Base-by-base conservation (phyloP, 2,888 invertebrate species). In the Chrysolina oricalcia region DNA sequence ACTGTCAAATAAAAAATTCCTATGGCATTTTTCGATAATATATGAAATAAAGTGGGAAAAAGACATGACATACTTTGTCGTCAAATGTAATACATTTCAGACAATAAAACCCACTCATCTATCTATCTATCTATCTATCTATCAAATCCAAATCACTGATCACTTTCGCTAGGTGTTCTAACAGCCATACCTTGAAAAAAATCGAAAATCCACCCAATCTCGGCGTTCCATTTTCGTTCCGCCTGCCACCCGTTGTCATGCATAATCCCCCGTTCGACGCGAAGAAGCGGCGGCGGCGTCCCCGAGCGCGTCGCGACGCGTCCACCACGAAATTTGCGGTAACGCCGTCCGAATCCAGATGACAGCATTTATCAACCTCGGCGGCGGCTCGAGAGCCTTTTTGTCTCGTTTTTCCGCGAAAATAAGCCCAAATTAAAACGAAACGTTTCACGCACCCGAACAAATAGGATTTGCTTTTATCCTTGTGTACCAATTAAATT, bases 401-500 rank as follows among this genome's bases (percentile, higher is more conserved):
- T 66, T 50, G 46, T 69, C 69, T 62, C n/a, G 62, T 50, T 67
- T 40, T 27, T 15, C 19, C 62, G 5, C 40, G 21, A 68, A 74
- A 74, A 74, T 46, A 53, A 50, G 40, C 50, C 53, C 59, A 67
- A 74, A 74, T 74, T 74, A 73, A 73, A 73, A 74, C 71, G 50
- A 48, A 66, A 66, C 23, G 66, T 48, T 48, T 21, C 48, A 59
- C 56, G 46, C 70, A 40, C 53, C 46, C 43, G 50, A 27, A 71
- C 50, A 71, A 71, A 71, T 63, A 40, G 71, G 67, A 74, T 74
- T 71, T 70, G 71, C 68, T 74, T 70, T 74, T 74, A 74, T 59
- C 71, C 67, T 69, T 46, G 41, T 71, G 70, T 62, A 27, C 48
- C 68, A 50, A 71, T 74, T 71, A 74, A 62, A 74, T 71, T 71